Base-by-base conservation (phyloP, 2,113 vertebrate genomes). In the Seriola dumerili region DNA sequence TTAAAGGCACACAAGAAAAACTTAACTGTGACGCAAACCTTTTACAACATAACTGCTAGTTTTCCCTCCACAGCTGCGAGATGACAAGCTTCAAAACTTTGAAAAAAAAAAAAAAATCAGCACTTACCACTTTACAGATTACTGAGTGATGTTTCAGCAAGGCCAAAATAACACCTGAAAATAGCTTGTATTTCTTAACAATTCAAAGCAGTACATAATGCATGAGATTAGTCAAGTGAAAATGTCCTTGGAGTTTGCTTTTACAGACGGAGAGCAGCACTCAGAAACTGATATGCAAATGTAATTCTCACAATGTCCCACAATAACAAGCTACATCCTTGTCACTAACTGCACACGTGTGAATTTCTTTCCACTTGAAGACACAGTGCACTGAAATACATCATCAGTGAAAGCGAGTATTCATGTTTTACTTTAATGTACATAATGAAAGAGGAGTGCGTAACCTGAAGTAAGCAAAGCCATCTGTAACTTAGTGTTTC, bases 251-350 rank as follows among this genome's bases (percentile, higher is more conserved):
- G 71, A 79, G 77, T 80, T 89, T 76, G 57, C 58, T 82, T 88
- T 86, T 79, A 83, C 32, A 1, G 62, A 78, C n/a, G 1, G n/a
- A 76, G 69, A 91, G 88, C 85, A 91, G 90, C 89, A 88, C 87
- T 90, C 62, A 79, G 75, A 76, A 80, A 88, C 81, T 70, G 86
- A 90, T 89, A 92, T 90, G 82, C 84, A 90, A 90, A 91, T 85
- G 1, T 65, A 72, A 64, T 78, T 72, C 67, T 80, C 74, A 85
- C 73, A 72, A 67, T 44, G 58, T 76, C 64, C n/a, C 66, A 73
- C 66, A 77, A 83, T 77, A 87, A 85, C 69, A 83, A 72, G 40
- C 80, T 74, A 69, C 70, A 81, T 80, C 70, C 54, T 71, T 59
- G 78, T 76, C 72, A 73, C 78, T 25, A 64, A 76, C 80, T 81